A percentile compares a stretch with the other conserved stretches of the same genome.
Conservation (phyloP, 2,888 invertebrate species). For the Ennomos quercinarius region DNA sequence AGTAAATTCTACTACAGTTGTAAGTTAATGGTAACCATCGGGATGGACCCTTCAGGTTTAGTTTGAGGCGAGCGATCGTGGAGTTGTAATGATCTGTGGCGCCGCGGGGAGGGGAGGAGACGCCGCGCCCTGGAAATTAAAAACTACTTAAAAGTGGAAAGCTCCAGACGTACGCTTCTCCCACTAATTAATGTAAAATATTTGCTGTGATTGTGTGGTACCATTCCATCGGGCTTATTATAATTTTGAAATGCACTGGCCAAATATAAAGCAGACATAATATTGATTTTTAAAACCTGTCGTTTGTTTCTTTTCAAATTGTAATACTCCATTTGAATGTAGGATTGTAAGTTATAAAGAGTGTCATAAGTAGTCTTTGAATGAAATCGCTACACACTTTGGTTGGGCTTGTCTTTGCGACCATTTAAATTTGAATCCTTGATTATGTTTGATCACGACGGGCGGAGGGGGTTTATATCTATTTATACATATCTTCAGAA, state of each 20-base stretch:
- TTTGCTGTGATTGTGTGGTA: constrained; percentile 1
- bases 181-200: constrained; percentile 4
- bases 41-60: constrained; percentile 4
- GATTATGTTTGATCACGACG: too few species aligned
- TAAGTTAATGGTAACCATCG: constrained; percentile 10
- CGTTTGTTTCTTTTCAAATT: too few species aligned
- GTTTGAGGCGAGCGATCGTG: constrained; percentile 14
- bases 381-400: too few species aligned
- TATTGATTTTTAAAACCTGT: too few species aligned
- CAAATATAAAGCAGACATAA: too few species aligned
- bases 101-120: neutral
- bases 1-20: constrained; percentile 10
- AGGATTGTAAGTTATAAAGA: too few species aligned
- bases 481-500: constrained; percentile 15
- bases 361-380: too few species aligned
- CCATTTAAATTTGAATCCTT: too few species aligned
- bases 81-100: neutral
- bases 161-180: constrained; percentile 2
- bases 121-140: neutral
- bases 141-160: constrained; percentile 14
- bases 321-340: too few species aligned
- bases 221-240: neutral
- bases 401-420: neutral
- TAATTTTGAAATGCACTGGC: too few species aligned
- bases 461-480: neutral